Evolutionary conservation across 1,140 invertebrate species (phyloP), one percentile per base, ranked within the genome.

Genomic region (Dendroctonus ponderosae): DNA sequence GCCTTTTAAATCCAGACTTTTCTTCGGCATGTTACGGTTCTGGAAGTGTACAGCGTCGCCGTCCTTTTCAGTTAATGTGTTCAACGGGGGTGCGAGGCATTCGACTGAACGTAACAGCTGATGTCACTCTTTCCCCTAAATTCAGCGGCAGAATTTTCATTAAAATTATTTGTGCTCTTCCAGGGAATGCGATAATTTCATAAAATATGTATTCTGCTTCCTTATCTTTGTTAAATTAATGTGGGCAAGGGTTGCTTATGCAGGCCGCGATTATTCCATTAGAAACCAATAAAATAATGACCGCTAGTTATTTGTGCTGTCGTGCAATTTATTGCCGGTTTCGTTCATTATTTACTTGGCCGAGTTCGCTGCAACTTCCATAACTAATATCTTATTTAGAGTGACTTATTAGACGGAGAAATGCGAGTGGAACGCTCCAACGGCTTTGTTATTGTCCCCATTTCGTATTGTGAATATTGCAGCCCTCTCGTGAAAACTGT

Each of bases 81-180:
- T 66, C 56, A 66, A 56, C 64, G 73, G 70, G 77, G 77, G 77
- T 77, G 76, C 69, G 70, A 76, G 39, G 71, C 77, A 79, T 75
- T 79, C 69, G 75, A 79, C 75, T 75, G 77, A 70, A 75, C 75
- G 75, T 79, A 79, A 79, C 77, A 79, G 77, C 77, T 79, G 77
- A 79, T 79, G 77, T 79, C 77, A 79, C 76, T 76, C 75, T 73
- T 76, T 75, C 74, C 72, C 71, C 75, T 72, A 72, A 74, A 73
- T 71, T 75, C 70, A 70, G 66, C 70, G 70, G 66, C 74, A 72
- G 74, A 76, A 72, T 78, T 78, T 77, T 78, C 76, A 78, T 78
- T 78, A 78, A 77, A 77, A 78, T 78, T 77, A 78, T 78, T 77
- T 75, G 74, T 71, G 72, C 73, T 67, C 70, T 61, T 52, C 50